Evolutionary conservation across 2,113 vertebrate genomes (phyloP).

Genomic region (Sprattus sprattus): DNA sequence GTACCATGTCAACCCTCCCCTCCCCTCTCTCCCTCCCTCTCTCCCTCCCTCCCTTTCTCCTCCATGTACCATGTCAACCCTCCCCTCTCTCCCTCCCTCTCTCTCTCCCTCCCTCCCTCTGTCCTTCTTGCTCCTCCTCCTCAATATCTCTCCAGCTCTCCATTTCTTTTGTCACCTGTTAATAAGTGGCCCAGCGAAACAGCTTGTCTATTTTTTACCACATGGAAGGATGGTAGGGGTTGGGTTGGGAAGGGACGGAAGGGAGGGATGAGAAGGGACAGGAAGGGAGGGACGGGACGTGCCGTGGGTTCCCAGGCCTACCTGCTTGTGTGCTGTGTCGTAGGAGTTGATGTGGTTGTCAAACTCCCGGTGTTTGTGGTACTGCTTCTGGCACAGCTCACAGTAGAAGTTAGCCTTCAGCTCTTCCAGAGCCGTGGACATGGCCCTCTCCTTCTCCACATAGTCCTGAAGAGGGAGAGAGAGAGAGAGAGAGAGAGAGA

Average conservation of each 20-base stretch:
- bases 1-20: too few species aligned
- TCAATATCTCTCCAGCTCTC: not conserved
- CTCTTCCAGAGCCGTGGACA: constrained; percentile 88
- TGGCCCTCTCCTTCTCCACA: constrained; percentile 82
- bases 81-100: too few species aligned
- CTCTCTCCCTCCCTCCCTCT: too few species aligned
- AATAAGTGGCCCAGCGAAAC: not conserved
- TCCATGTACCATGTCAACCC: too few species aligned
- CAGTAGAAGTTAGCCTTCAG: constrained; percentile 97
- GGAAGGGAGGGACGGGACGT: not conserved
- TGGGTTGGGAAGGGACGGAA: not conserved
- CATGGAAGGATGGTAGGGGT: not conserved
- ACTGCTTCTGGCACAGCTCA: constrained; percentile 98
- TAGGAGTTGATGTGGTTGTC: constrained; percentile 99
- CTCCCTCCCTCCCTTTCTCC: not conserved
- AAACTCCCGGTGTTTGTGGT: constrained; percentile 98
- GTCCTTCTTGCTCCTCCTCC: not conserved
- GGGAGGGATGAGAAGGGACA: not conserved
- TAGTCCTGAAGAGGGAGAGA: constrained; percentile 76
- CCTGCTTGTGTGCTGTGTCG: constrained; percentile 98
- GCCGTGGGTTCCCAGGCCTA: constrained; percentile 60
- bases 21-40: not conserved
- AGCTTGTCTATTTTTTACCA: constrained; percentile 37
- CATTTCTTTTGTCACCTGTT: not conserved
- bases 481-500: not conserved